Evolutionary conservation across 1,140 invertebrate species (phyloP), one percentile per base, ranked within the genome.

Genomic region (Eumeta japonica): DNA sequence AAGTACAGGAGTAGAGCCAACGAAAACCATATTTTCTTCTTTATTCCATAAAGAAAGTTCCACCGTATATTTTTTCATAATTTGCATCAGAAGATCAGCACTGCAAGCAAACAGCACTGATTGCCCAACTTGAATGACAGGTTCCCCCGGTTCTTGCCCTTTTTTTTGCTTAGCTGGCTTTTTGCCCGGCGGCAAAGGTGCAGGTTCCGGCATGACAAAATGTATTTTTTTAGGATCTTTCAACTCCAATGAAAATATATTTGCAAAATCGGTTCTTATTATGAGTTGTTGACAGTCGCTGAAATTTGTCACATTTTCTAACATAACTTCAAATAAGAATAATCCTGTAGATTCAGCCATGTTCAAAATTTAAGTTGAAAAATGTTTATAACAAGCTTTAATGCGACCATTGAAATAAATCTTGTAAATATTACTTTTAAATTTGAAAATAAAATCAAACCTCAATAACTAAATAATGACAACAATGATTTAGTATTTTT

Each of bases 211-310:
- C 33, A 74, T 70, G 0, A 62, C 55, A 36, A 74, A 68, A 28
- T 72, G 55, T 62, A 72, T 60, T 52, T 62, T 58, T 39, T 72
- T 74, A 11, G 70, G 70, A 48, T 72, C 70, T 54, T 63, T 71
- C 16, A 74, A 41, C 43, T 74, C 67, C 7, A 74, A 43, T 10
- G 70, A 74, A 43, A 74, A 74, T 45, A 74, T 57, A 37, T 72
- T 63, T 3, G 52, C 62, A 37, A 74, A 74, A 44, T 71, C 67
- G 43, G 62, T 62, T 40, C 50, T 58, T 15, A 74, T 65, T 10
- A 71, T 52, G 29, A 74, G 45, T 29, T 48, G 31, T n/a, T 57
- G 48, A 35, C 56, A 65, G 27, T 62, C 54, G 9, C 62, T 58
- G 32, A 70, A 42, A 43, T 52, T 67, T 15, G 61, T 59, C 5